Evolutionary conservation across 1,140 invertebrate species (phyloP).

Genomic region (Alviniconcha marisindica): DNA sequence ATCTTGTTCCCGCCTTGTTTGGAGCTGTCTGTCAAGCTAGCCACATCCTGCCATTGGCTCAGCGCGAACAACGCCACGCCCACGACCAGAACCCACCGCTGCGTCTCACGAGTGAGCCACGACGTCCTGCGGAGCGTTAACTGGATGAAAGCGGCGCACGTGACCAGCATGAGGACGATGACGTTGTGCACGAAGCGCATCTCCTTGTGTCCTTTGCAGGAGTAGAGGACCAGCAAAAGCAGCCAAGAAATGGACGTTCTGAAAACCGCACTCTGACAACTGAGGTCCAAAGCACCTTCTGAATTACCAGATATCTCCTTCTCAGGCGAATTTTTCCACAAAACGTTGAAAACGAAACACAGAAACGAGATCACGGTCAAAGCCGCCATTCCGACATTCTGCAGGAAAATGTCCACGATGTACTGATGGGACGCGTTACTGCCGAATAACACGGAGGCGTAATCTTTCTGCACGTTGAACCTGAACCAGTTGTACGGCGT

Average conservation of each 20-base stretch:
- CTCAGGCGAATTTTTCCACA: neutral
- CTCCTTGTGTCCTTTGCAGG: constrained; percentile 65
- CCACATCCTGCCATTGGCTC: constrained; percentile 30
- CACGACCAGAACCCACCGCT: neutral
- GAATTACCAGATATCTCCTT: too few species aligned
- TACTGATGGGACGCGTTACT: constrained; percentile 1
- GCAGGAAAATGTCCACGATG: constrained; percentile 18
- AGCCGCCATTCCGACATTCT: constrained; percentile 28
- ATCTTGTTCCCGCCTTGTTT: constrained; percentile 15
- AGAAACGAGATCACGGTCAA: neutral
- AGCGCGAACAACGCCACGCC: constrained; percentile 18
- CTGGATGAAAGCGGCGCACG: constrained; percentile 29
- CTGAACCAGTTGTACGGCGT: constrained; percentile 66
- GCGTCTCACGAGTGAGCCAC: neutral
- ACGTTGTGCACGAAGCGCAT: constrained; percentile 66
- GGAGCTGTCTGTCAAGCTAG: neutral
- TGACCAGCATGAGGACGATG: constrained; percentile 57
- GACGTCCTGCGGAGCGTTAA: neutral
- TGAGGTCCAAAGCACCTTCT: too few species aligned
- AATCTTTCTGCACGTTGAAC: constrained; percentile 62
- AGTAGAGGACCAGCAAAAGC: constrained; percentile 61
- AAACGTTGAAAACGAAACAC: neutral
- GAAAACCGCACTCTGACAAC: neutral
- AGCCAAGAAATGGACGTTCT: constrained; percentile 58
- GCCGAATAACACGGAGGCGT: constrained; percentile 58